These are phyloP conservation scores for Rhamphomyia laevipes DNA, from an alignment of 2,888 invertebrate genomes.

Conservation along the genomic window DNA sequence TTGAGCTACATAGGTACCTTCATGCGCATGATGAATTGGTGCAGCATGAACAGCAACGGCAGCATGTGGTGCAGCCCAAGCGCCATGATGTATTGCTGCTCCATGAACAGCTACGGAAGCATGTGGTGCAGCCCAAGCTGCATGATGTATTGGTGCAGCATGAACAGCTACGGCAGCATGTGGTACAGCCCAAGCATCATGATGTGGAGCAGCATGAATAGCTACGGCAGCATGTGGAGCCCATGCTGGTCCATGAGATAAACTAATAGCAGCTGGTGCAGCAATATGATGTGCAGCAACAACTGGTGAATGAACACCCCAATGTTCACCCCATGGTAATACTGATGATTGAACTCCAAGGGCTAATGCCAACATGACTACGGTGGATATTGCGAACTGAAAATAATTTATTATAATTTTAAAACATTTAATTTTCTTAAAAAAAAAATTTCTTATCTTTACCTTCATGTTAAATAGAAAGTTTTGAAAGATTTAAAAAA, in stretches of 20 bases:
- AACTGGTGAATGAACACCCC: conserved; percentile 1
- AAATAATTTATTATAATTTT: conserved; percentile 10
- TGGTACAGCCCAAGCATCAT: background rate
- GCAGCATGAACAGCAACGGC: conserved; percentile 18
- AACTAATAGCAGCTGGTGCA: conserved; percentile 13
- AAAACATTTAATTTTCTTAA: background rate
- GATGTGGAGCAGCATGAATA: conserved; percentile 21
- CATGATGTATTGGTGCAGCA: conserved; percentile 28
- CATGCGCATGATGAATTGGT: conserved; percentile 29
- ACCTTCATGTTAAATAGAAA: background rate
- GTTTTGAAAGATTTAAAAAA: background rate
- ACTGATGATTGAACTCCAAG: conserved; percentile 31
- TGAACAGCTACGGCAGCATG: conserved; percentile 29
- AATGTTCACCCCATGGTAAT: conserved; percentile 1
- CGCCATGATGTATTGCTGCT: conserved; percentile 2
- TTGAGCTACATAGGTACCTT: conserved; percentile 29
- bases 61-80: conserved; percentile 5
- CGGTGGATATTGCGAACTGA: conserved; percentile 31
- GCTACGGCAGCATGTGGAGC: conserved; percentile 24
- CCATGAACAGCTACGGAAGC: too few relatives aligned
- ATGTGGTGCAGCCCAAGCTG: conserved; percentile 12
- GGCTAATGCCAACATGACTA: conserved; percentile 35
- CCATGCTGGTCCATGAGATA: conserved; percentile 3
- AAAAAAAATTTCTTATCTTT: background rate
- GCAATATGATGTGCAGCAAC: background rate